These are phyloP conservation scores for Zaprionus lachaisei DNA, from an alignment of 1,140 invertebrate genomes.

Conservation along the genomic window DNA sequence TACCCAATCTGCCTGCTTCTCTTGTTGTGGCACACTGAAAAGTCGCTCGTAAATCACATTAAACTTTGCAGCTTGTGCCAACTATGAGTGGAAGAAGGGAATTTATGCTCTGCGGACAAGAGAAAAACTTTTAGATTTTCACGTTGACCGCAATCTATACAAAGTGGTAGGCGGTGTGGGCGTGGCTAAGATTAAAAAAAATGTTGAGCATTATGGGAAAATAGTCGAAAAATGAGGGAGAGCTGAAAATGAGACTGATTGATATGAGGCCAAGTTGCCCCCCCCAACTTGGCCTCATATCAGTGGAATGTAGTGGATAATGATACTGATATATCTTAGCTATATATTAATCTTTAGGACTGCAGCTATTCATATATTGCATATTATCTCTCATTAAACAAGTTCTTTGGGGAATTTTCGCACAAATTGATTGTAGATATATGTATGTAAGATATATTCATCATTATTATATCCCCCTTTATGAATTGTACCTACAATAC, in stretches of 20 bases:
- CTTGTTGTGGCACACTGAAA: background rate
- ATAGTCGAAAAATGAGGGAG: background rate
- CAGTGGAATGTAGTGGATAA: background rate
- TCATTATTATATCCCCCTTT: background rate
- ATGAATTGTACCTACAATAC: too few relatives aligned
- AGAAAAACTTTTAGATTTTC: background rate
- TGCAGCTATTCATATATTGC: background rate
- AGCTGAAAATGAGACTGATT: background rate
- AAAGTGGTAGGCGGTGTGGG: background rate
- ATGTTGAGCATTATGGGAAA: conserved; percentile 22
- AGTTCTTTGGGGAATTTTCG: too few relatives aligned
- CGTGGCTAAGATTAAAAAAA: conserved; percentile 15
- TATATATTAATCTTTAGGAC: background rate
- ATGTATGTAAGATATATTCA: background rate
- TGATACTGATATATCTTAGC: background rate
- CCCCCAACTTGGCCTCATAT: too few relatives aligned
- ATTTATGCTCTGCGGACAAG: background rate
- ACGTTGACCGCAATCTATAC: conserved; percentile 5
- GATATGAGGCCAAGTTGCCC: background rate
- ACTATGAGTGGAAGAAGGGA: background rate
- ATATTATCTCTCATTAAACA: background rate
- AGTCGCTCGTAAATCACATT: conserved; percentile 6
- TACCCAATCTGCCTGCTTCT: background rate
- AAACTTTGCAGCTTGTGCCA: conserved; percentile 5
- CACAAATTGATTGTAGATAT: background rate